Conservation (phyloP, 2,113 vertebrate species). For the Percina caprodes region DNA sequence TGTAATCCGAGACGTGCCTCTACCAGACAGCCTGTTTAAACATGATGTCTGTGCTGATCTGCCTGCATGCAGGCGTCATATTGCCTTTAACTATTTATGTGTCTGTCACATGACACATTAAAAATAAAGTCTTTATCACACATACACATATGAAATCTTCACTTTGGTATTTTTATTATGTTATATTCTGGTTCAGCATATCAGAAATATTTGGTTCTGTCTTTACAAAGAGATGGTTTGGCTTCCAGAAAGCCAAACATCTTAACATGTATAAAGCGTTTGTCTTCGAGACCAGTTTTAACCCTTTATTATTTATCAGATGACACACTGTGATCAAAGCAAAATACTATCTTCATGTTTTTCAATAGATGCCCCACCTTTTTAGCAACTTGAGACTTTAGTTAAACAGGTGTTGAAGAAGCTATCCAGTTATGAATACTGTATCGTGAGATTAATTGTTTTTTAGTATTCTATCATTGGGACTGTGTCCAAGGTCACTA, state of each 20-base stretch:
- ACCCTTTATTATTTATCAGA: background rate
- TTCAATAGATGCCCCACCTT: background rate
- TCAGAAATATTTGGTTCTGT: background rate
- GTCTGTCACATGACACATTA: constrained; percentile 50
- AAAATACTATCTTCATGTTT: background rate
- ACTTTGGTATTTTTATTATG: background rate
- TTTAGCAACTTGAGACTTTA: background rate
- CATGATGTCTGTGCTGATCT: constrained; percentile 28
- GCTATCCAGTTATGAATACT: background rate
- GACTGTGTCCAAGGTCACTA: background rate
- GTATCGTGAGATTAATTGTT: background rate
- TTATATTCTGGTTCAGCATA: background rate
- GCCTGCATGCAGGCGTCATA: constrained; percentile 51
- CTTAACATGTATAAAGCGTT: background rate
- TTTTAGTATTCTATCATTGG: background rate
- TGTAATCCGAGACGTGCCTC: constrained; percentile 14
- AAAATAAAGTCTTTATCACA: constrained; percentile 14
- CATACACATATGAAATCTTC: background rate
- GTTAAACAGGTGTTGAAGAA: background rate
- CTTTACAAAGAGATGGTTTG: background rate
- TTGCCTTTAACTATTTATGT: constrained; percentile 81
- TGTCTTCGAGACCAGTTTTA: background rate
- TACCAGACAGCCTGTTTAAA: constrained; percentile 16
- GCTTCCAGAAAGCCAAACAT: background rate
- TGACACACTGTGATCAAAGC: background rate